Conservation (phyloP, 2,113 vertebrate genomes). For the Stigmatopora argus region DNA sequence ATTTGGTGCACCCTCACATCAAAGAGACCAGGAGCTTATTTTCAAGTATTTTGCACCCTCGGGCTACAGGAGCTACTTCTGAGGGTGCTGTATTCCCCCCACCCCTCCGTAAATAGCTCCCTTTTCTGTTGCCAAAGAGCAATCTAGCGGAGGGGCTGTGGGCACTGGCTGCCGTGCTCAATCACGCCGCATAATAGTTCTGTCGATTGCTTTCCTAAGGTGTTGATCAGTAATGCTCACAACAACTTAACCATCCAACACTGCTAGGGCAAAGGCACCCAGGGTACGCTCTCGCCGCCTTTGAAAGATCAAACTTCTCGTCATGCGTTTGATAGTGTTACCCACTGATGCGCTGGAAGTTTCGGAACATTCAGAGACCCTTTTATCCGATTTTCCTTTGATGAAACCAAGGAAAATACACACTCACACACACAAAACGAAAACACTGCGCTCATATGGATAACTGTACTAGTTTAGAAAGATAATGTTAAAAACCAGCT, state of each 20-base stretch:
- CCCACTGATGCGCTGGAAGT: slow-evolving; percentile 33
- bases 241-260: slow-evolving; percentile 47
- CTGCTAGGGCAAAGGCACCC: slow-evolving; percentile 33
- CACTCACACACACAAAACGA: slow-evolving; percentile 1
- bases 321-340: slow-evolving; percentile 43
- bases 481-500: slow-evolving; percentile 1
- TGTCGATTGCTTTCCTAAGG: slow-evolving; percentile 64
- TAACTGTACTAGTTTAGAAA: not conserved
- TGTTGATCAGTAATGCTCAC: slow-evolving; percentile 62
- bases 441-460: not conserved
- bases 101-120: slow-evolving; percentile 67
- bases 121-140: slow-evolving; percentile 63
- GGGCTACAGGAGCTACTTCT: slow-evolving; percentile 64
- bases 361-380: slow-evolving; percentile 19
- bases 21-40: slow-evolving; percentile 73
- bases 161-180: slow-evolving; percentile 41
- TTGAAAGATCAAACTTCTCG: slow-evolving; percentile 55
- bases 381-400: slow-evolving; percentile 25
- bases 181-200: slow-evolving; percentile 67
- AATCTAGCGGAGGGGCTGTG: slow-evolving; percentile 48
- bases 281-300: slow-evolving; percentile 40
- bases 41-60: slow-evolving; percentile 71
- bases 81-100: slow-evolving; percentile 54
- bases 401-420: not conserved
- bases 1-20: slow-evolving; percentile 71